A percentile compares a stretch with the other conserved stretches of the same genome.
phyloP scores from a whole-genome alignment of 2,888 invertebrate genomes.

The Platypus cylindrus region DNA sequence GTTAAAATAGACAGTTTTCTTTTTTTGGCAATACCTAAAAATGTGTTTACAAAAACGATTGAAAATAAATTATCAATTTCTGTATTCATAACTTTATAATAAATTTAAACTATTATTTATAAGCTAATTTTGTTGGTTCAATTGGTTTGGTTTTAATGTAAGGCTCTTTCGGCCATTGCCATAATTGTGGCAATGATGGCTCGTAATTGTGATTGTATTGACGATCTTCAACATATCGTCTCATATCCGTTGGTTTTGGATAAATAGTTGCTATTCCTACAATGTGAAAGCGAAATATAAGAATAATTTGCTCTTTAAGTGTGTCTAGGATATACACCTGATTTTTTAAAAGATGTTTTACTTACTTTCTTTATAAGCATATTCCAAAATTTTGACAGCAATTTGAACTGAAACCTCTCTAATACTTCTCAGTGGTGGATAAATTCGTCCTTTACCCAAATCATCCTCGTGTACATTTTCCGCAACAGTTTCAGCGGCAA shows the following conservation, averaged over 20 bases:
- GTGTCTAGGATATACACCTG: neutral
- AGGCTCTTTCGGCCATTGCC: slow-evolving; percentile 42
- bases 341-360: neutral
- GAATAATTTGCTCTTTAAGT: neutral
- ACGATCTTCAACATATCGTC: slow-evolving; percentile 55
- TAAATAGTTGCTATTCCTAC: slow-evolving; percentile 72
- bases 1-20: too few species aligned
- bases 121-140: slow-evolving; percentile 25
- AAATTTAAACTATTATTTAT: too few species aligned
- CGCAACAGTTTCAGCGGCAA: slow-evolving; percentile 77
- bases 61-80: too few species aligned
- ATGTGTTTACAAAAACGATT: too few species aligned
- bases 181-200: slow-evolving; percentile 57
- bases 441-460: slow-evolving; percentile 73
- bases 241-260: slow-evolving; percentile 69
- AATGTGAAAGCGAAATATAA: neutral
- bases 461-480: slow-evolving; percentile 69
- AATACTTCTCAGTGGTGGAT: slow-evolving; percentile 78
- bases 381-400: slow-evolving; percentile 66
- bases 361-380: slow-evolving; percentile 66
- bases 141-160: slow-evolving; percentile 29
- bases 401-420: slow-evolving; percentile 79
- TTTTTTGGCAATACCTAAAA: too few species aligned
- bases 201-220: slow-evolving; percentile 72
- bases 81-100: too few species aligned